These are phyloP conservation scores for Arctia plantaginis DNA, from an alignment of 2,888 invertebrate species.

Conservation along the genomic window DNA sequence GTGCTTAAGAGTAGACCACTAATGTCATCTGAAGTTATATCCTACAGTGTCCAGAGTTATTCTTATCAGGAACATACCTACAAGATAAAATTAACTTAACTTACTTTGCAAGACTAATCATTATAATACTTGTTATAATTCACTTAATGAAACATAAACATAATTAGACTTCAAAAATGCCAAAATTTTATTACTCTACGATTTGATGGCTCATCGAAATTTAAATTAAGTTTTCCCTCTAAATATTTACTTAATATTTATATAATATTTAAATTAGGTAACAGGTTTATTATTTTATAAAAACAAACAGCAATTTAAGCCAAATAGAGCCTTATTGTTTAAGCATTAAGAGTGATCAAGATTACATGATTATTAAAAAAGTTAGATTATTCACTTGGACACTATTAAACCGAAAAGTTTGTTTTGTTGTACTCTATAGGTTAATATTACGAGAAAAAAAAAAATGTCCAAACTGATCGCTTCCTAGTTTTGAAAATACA, in stretches of 20 bases:
- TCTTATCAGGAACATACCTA: too few relatives aligned
- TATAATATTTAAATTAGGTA: too few relatives aligned
- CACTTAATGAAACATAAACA: constrained; percentile 11
- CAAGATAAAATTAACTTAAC: too few relatives aligned
- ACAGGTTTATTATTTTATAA: constrained; percentile 20
- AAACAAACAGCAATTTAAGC: not conserved
- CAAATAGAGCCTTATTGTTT: constrained; percentile 24
- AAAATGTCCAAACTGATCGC: constrained; percentile 8
- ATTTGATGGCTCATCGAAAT: constrained; percentile 51
- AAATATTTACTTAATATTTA: constrained; percentile 54
- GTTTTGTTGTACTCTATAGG: constrained; percentile 24
- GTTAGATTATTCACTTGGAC: constrained; percentile 38
- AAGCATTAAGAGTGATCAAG: constrained; percentile 12
- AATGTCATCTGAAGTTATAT: too few relatives aligned
- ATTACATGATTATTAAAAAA: constrained; percentile 10
- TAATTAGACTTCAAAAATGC: constrained; percentile 19
- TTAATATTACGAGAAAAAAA: constrained; percentile 5
- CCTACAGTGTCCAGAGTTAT: too few relatives aligned
- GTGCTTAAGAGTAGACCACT: too few relatives aligned
- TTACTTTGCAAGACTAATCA: too few relatives aligned
- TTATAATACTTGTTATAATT: not conserved
- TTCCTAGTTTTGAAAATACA: not conserved
- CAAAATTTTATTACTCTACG: constrained; percentile 48
- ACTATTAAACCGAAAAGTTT: constrained; percentile 54
- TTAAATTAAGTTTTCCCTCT: constrained; percentile 46